Base-by-base conservation (phyloP, 2,888 invertebrate species). In the Drosophila maculinotata region DNA sequence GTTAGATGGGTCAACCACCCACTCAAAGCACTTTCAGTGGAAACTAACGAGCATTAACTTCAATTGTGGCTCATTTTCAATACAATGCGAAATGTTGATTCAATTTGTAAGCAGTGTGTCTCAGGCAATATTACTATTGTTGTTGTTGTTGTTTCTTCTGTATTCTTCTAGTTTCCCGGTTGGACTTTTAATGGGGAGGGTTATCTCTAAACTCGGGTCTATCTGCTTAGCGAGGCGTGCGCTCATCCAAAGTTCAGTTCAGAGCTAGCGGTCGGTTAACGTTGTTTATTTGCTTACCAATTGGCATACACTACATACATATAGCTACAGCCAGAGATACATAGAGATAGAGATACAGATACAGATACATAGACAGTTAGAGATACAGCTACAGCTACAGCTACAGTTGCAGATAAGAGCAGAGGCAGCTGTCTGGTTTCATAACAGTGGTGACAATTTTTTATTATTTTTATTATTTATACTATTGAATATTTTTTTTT, bases 241-340 rank as follows among this genome's bases (percentile, higher is more conserved):
- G 48, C 36, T 68, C 44, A 64, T 35, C 70, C 35, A 30, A 4
- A 8, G 30, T 10, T 5, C 12, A 10, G 25, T 10, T 15, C 6
- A 9, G 31, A 54, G 31, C 42, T 45, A 33, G 31, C 17, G 38
- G 38, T 31, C 52, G 17, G 69, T 28, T 42, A 67, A 68, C 47
- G 65, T 64, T 81, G 74, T 85, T 80, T 81, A 76, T 81, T 85
- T 85, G 80, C 83, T 75, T 86, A 69, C 65, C 83, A 86, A 86
- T 81, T 79, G 85, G 70, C 80, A 67, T 56, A 45, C 72, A 58
- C 39, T 30, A 62, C 64, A 65, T 59, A 15, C 30, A 42, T 49
- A 42, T 28, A 57, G 45, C 49, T 35, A 20, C 35, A 69, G 65
- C 44, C 58, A 48, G 51, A 35, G 48, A 25, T 53, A 33, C 48